These are phyloP conservation scores for Heteronetta atricapilla DNA, from an alignment of 2,113 vertebrate species.

Conservation along the genomic window DNA sequence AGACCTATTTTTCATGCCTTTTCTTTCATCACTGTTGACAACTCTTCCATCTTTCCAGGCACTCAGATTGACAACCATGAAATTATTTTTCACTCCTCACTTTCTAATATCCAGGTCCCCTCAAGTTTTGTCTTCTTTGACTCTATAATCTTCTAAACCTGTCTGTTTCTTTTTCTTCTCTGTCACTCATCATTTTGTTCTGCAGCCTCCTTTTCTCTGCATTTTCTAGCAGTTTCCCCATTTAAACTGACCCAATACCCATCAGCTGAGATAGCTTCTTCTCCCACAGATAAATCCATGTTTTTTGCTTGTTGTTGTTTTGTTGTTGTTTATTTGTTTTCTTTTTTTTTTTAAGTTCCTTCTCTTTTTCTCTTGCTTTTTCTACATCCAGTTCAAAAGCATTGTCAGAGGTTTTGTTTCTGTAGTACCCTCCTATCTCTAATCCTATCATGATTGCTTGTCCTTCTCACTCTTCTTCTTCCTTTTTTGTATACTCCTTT, in stretches of 20 bases:
- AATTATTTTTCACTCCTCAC: conserved; percentile 56
- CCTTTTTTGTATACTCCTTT: background rate
- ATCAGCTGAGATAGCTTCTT: background rate
- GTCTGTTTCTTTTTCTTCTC: background rate
- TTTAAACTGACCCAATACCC: background rate
- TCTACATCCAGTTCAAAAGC: background rate
- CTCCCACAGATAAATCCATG: background rate
- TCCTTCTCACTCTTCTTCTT: background rate
- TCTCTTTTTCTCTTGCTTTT: background rate
- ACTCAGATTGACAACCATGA: background rate
- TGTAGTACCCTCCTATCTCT: background rate
- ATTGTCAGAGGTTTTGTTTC: background rate
- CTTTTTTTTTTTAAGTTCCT: background rate
- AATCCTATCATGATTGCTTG: background rate
- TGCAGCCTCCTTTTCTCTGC: background rate
- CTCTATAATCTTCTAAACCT: conserved; percentile 8
- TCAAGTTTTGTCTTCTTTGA: background rate
- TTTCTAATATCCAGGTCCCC: background rate
- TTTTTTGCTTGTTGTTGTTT: background rate
- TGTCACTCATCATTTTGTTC: conserved; percentile 38
- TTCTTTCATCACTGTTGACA: background rate
- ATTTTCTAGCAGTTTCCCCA: background rate
- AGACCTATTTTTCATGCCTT: background rate
- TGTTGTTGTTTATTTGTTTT: too few relatives aligned
- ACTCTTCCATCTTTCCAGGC: conserved; percentile 19